Conservation (phyloP, 2,888 invertebrate genomes). For the Sinhomidia bicolor region DNA sequence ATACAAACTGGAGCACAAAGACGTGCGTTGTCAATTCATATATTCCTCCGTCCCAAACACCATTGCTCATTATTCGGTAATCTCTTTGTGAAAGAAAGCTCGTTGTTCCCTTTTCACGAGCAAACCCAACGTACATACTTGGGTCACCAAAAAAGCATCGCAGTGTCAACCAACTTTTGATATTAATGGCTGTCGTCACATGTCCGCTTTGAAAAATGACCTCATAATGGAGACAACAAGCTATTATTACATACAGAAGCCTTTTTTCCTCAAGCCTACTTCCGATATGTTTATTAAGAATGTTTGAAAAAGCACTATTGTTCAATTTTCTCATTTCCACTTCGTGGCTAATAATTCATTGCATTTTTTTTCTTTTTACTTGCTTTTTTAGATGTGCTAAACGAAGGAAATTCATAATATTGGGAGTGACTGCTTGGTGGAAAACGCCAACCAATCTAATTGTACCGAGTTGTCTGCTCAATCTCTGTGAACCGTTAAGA, state of each 20-base stretch:
- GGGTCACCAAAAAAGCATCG: background rate
- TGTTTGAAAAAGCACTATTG: no score
- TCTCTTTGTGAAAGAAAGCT: background rate
- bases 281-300: no score
- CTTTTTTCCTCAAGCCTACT: no score
- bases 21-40: background rate
- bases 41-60: background rate
- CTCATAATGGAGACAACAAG: background rate
- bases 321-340: no score
- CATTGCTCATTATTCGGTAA: background rate
- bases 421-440: background rate
- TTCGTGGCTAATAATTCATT: no score
- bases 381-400: background rate
- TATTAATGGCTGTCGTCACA: conserved; percentile 31
- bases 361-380: no score
- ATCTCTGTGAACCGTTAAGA: conserved; percentile 54
- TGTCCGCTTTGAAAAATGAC: conserved; percentile 32
- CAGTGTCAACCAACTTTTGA: conserved; percentile 10
- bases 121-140: background rate
- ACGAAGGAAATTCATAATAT: background rate
- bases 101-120: conserved; percentile 1
- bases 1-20: background rate
- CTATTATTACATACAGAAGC: background rate
- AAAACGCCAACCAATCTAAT: background rate
- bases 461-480: background rate